These are phyloP conservation scores for Micropterix aruncella DNA, from an alignment of 2,888 invertebrate species.

Conservation along the genomic window DNA sequence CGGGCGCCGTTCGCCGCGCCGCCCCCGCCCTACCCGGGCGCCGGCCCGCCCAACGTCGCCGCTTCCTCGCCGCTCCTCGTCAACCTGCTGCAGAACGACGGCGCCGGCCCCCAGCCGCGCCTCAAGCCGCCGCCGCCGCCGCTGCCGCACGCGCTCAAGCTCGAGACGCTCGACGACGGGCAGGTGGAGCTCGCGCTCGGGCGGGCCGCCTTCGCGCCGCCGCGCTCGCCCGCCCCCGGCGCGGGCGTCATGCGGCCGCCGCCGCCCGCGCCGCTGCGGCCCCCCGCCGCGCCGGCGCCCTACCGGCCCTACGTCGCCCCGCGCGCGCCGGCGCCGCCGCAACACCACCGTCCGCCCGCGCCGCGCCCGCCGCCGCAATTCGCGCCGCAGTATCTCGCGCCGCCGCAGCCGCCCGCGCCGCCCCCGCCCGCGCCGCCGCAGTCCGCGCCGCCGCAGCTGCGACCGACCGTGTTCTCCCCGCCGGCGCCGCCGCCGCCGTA, in stretches of 20 bases:
- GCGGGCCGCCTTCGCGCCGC: slow-evolving; percentile 24
- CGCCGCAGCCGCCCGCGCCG: not conserved
- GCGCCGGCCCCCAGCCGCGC: slow-evolving; percentile 21
- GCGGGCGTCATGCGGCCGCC: slow-evolving; percentile 7
- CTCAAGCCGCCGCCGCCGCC: slow-evolving; percentile 23
- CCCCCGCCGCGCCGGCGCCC: slow-evolving; percentile 9
- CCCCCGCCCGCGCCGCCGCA: not conserved
- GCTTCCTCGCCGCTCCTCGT: slow-evolving; percentile 82
- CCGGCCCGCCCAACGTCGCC: slow-evolving; percentile 42
- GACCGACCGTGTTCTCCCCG: slow-evolving; percentile 9
- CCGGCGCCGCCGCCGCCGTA: slow-evolving; percentile 17
- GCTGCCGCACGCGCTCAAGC: slow-evolving; percentile 24
- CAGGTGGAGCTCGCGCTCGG: slow-evolving; percentile 33
- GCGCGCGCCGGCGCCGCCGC: slow-evolving; percentile 16
- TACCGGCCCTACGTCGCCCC: slow-evolving; percentile 14
- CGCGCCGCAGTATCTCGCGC: slow-evolving; percentile 12
- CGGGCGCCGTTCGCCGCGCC: slow-evolving; percentile 12
- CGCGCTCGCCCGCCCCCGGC: slow-evolving; percentile 11
- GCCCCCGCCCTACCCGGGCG: slow-evolving; percentile 25
- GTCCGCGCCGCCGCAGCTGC: slow-evolving; percentile 15
- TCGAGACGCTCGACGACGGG: slow-evolving; percentile 28
- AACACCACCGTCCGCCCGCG: slow-evolving; percentile 2
- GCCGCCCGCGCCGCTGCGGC: slow-evolving; percentile 9
- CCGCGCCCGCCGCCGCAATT: slow-evolving; percentile 4
- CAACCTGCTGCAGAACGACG: slow-evolving; percentile 82